A percentile compares a stretch with the other conserved stretches of the same genome.
Conservation (phyloP, 2,888 invertebrate species). For the Arge pagana region DNA sequence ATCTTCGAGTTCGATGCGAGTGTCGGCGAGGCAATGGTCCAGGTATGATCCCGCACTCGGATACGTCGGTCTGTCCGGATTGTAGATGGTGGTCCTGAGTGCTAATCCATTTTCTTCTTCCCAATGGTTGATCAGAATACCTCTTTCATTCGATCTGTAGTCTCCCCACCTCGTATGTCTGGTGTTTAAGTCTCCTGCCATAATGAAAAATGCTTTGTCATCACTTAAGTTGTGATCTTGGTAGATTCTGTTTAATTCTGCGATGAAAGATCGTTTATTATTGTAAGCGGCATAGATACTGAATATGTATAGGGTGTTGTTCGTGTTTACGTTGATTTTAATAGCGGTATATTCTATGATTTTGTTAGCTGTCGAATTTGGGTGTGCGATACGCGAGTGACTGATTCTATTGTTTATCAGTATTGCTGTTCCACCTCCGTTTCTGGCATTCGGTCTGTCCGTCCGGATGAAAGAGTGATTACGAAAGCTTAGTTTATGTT, state of each 20-base stretch:
- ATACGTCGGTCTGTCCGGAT: constrained; percentile 14
- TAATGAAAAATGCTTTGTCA: constrained; percentile 8
- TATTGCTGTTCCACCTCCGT: constrained; percentile 24
- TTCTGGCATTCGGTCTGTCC: constrained; percentile 8
- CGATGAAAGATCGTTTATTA: constrained; percentile 1
- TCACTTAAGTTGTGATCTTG: neutral
- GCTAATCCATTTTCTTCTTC: neutral
- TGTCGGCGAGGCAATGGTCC: constrained; percentile 18
- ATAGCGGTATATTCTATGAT: neutral
- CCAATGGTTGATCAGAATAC: constrained; percentile 12
- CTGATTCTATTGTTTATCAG: neutral
- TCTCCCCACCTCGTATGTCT: constrained; percentile 20
- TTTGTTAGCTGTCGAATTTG: no score
- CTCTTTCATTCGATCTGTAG: constrained; percentile 10
- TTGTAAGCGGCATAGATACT: neutral
- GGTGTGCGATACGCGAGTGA: neutral
- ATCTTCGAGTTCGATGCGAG: constrained; percentile 8
- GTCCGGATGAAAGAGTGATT: constrained; percentile 9
- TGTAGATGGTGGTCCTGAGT: constrained; percentile 11
- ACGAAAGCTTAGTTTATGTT: constrained; percentile 9
- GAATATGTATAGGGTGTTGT: neutral
- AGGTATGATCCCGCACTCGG: constrained; percentile 13
- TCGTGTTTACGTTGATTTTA: neutral
- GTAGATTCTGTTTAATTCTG: constrained; percentile 17
- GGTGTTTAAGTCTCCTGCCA: constrained; percentile 25